These are phyloP conservation scores for Drosophila atripex DNA, from an alignment of 2,888 invertebrate species.

Conservation along the genomic window DNA sequence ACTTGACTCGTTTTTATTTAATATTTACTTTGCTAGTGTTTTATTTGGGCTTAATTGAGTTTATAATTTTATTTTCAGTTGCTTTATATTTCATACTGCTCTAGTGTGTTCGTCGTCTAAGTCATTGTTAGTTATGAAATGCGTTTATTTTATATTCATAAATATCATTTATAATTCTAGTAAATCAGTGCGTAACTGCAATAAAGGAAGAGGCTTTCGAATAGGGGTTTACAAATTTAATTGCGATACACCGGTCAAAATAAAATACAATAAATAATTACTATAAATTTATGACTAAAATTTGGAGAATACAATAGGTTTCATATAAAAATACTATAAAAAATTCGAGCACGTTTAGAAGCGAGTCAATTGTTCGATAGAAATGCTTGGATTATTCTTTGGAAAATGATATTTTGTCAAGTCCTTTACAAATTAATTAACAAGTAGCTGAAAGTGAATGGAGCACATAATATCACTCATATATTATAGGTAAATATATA, in stretches of 20 bases:
- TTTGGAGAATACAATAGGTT: conserved; percentile 44
- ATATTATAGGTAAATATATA: conserved; percentile 34
- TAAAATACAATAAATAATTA: conserved; percentile 46
- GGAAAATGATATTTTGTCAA: conserved; percentile 55
- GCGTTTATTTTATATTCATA: conserved; percentile 49
- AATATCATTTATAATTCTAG: conserved; percentile 41
- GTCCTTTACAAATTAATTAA: conserved; percentile 76
- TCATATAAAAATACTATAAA: conserved; percentile 49
- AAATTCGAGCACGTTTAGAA: conserved; percentile 59
- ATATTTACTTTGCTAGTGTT: conserved; percentile 69
- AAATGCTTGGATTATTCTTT: conserved; percentile 37
- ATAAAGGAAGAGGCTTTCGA: conserved; percentile 46
- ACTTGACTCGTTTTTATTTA: conserved; percentile 70
- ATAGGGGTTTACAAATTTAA: conserved; percentile 9
- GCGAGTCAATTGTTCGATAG: conserved; percentile 30
- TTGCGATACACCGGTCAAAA: conserved; percentile 13
- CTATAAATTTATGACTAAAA: conserved; percentile 25
- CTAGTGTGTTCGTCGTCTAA: conserved; percentile 71
- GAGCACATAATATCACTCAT: conserved; percentile 54
- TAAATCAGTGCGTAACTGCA: conserved; percentile 54
- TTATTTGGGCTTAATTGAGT: conserved; percentile 33
- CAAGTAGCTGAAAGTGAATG: conserved; percentile 50
- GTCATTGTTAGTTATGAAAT: conserved; percentile 65
- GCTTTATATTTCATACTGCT: conserved; percentile 47
- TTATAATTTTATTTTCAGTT: conserved; percentile 63